phyloP scores from a whole-genome alignment of 1,140 invertebrate species.

The Leptinotarsa undecemlineata region DNA sequence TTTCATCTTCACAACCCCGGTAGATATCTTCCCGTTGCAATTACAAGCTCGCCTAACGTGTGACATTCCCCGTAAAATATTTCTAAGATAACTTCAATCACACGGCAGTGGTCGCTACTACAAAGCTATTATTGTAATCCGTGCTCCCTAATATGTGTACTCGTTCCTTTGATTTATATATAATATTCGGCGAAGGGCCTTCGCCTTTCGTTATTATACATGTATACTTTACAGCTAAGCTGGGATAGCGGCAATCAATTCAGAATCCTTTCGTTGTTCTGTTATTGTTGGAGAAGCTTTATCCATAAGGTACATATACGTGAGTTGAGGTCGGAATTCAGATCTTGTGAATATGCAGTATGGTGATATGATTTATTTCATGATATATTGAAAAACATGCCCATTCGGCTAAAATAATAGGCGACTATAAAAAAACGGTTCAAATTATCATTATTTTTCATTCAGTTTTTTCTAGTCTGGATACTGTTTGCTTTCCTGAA shows the following conservation, averaged over 20 bases:
- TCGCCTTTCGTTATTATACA: conserved; percentile 35
- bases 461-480: too few species aligned
- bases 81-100: conserved; percentile 43
- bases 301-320: not conserved
- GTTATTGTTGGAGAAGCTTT: conserved; percentile 10
- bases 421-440: too few species aligned
- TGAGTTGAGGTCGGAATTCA: not conserved
- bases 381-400: too few species aligned
- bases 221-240: conserved; percentile 41
- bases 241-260: conserved; percentile 39
- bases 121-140: conserved; percentile 44
- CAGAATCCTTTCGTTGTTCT: conserved; percentile 17
- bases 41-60: conserved; percentile 40
- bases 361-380: too few species aligned
- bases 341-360: too few species aligned
- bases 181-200: conserved; percentile 40
- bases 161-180: conserved; percentile 41
- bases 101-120: conserved; percentile 36
- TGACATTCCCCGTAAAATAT: conserved; percentile 40
- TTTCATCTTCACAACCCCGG: conserved; percentile 9
- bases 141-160: conserved; percentile 39
- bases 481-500: too few species aligned
- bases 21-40: conserved; percentile 30
- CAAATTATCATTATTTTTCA: too few species aligned
- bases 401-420: too few species aligned